These are phyloP conservation scores for Furnarius figulus DNA, from an alignment of 2,113 vertebrate species.

Conservation along the genomic window DNA sequence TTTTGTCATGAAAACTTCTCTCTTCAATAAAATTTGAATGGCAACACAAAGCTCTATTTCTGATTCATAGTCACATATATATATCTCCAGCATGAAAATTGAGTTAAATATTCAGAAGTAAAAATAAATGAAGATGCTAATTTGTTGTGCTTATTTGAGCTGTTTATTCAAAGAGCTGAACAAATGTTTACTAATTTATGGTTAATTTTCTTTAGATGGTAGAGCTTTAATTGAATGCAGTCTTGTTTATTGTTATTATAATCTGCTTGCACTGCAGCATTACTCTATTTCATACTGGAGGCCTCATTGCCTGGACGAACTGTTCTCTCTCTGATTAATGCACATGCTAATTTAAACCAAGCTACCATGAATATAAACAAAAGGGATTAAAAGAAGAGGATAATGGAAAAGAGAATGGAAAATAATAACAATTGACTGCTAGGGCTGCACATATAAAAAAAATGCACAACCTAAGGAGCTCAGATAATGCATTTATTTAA, in stretches of 20 bases:
- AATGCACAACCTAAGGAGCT: neutral
- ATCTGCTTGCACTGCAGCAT: neutral
- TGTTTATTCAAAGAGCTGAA: neutral
- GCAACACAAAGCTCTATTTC: neutral
- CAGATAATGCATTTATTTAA: neutral
- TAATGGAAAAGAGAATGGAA: neutral
- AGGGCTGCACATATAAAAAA: neutral
- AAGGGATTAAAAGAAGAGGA: neutral
- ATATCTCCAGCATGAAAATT: neutral
- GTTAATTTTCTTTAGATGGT: slow-evolving; percentile 20
- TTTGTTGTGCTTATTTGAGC: neutral
- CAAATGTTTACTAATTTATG: slow-evolving; percentile 11
- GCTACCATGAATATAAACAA: neutral
- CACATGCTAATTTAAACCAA: neutral
- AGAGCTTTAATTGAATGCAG: slow-evolving; percentile 1
- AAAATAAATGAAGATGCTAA: slow-evolving; percentile 8
- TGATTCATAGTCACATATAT: neutral
- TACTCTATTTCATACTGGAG: neutral
- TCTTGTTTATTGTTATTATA: slow-evolving; percentile 4
- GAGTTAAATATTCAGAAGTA: neutral
- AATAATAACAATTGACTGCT: neutral
- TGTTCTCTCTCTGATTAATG: neutral
- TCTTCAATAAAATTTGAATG: neutral
- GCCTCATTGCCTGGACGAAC: neutral
- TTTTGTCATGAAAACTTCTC: slow-evolving; percentile 55